phyloP scores from a whole-genome alignment of 1,140 invertebrate species.

The Tribolium castaneum region DNA sequence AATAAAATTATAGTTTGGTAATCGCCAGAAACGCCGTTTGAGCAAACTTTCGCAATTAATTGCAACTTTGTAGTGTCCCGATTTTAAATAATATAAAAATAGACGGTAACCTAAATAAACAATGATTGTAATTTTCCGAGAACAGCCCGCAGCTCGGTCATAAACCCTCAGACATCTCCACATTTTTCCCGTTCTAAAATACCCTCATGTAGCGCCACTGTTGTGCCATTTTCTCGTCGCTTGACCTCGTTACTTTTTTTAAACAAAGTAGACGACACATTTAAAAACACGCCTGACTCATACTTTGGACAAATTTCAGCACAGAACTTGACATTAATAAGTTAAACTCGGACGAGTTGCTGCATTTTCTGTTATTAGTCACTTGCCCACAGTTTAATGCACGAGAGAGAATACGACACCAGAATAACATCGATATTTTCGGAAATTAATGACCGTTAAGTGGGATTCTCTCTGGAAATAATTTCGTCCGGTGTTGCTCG shows the following conservation, averaged over 20 bases:
- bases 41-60: too few species aligned
- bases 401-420: neutral
- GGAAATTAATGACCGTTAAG: slow-evolving; percentile 7
- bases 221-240: neutral
- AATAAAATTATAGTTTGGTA: too few species aligned
- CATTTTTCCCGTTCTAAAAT: neutral
- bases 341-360: neutral
- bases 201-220: neutral
- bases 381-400: neutral
- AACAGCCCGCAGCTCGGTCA: neutral
- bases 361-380: slow-evolving; percentile 11
- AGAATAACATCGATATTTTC: neutral
- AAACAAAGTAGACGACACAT: neutral
- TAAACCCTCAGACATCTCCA: neutral
- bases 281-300: slow-evolving; percentile 20
- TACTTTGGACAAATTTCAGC: slow-evolving; percentile 4
- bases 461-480: neutral
- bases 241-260: slow-evolving; percentile 14
- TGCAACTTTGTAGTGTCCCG: too few species aligned
- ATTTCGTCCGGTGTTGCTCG: neutral
- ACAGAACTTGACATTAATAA: slow-evolving; percentile 21
- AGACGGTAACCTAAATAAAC: neutral
- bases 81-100: neutral
- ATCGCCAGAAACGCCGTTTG: too few species aligned
- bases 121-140: neutral